These are phyloP conservation scores for Beroe ovata DNA, from an alignment of 37 sponge, comb jelly and placozoan genomes.

Conservation along the genomic window DNA sequence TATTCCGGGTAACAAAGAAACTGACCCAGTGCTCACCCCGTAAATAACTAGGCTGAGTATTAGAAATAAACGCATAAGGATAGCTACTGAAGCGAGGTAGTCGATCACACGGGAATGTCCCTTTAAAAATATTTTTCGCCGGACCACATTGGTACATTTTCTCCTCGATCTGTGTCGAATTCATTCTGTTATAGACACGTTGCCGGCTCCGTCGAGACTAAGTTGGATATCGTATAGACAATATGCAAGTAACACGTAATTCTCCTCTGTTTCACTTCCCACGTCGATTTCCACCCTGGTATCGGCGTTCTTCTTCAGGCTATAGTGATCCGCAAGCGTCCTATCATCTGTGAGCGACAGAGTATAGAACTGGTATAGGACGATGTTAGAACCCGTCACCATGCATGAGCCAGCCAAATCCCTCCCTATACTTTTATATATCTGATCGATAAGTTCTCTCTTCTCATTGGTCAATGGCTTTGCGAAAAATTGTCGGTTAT, in stretches of 20 bases:
- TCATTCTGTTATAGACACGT: not conserved
- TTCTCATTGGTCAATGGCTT: not conserved
- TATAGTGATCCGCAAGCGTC: not conserved
- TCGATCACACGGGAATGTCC: too few species aligned
- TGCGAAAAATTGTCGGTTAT: constrained; percentile 5
- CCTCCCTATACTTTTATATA: not conserved
- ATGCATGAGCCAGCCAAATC: not conserved
- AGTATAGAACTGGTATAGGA: not conserved
- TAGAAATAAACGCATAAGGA: not conserved
- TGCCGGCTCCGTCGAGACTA: not conserved
- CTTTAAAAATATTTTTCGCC: too few species aligned
- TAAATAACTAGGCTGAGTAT: not conserved
- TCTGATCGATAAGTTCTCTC: not conserved
- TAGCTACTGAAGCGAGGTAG: too few species aligned
- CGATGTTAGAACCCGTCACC: not conserved
- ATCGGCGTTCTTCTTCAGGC: not conserved
- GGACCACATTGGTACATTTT: not conserved
- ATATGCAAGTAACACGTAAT: not conserved
- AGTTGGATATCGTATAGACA: not conserved
- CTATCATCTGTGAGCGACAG: not conserved
- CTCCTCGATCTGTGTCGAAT: not conserved
- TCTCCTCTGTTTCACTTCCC: not conserved
- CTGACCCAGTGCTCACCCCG: not conserved
- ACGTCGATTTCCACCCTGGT: not conserved
- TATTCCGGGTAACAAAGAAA: not conserved